Conservation (phyloP, 2,797 vertebrate species). For the Brachyalestes nurse region DNA sequence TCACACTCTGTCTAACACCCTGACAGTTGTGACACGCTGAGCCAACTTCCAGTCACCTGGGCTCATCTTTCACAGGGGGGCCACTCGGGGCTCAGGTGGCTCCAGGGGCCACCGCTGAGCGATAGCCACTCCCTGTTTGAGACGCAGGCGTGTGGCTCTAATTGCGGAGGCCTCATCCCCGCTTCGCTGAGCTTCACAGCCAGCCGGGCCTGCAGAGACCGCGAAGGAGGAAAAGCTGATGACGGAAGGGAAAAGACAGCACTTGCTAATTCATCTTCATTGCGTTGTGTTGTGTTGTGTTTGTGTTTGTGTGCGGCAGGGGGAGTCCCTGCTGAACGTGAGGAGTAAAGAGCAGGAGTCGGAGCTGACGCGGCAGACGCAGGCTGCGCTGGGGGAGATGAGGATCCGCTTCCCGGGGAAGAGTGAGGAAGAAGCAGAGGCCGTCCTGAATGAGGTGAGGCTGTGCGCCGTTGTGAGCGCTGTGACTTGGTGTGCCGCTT, state of each 20-base stretch:
- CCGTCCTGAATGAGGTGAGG: slow-evolving; percentile 90
- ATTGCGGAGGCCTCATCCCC: slow-evolving; percentile 32
- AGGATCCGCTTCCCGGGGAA: slow-evolving; percentile 94
- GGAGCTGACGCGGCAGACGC: slow-evolving; percentile 88
- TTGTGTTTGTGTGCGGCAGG: neutral
- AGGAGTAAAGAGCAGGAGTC: slow-evolving; percentile 92
- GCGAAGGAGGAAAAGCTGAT: slow-evolving; percentile 54
- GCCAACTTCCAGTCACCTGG: slow-evolving; percentile 49
- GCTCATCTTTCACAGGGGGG: slow-evolving; percentile 45
- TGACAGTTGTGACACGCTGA: slow-evolving; percentile 44
- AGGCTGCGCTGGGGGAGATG: slow-evolving; percentile 91
- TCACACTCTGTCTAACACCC: slow-evolving; percentile 41
- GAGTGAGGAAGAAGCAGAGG: slow-evolving; percentile 90
- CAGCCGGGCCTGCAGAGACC: slow-evolving; percentile 32
- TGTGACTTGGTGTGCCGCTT: neutral
- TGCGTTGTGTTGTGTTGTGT: slow-evolving; percentile 29
- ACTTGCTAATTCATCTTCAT: slow-evolving; percentile 60
- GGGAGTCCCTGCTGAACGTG: slow-evolving; percentile 77
- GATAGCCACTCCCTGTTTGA: slow-evolving; percentile 18
- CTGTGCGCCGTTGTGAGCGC: neutral
- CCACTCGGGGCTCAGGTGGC: slow-evolving; percentile 17
- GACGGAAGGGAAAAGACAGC: slow-evolving; percentile 52
- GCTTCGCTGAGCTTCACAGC: slow-evolving; percentile 20
- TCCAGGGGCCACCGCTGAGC: slow-evolving; percentile 28
- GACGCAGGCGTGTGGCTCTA: slow-evolving; percentile 36